phyloP scores from a whole-genome alignment of 2,888 invertebrate genomes.

The Podotricha telesiphe region DNA sequence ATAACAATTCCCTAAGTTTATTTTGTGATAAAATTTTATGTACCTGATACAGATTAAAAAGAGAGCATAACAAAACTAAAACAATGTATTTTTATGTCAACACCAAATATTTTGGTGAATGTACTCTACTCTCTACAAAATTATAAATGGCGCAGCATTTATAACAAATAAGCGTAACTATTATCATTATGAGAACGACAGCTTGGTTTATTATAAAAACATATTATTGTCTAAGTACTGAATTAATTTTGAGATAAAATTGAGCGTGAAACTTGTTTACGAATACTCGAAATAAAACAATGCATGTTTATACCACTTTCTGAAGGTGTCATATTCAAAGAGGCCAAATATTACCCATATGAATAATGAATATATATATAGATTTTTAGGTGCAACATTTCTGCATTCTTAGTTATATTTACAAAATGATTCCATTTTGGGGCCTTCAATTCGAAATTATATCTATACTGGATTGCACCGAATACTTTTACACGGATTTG shows the following conservation, averaged over 20 bases:
- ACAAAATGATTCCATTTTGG: too few species aligned
- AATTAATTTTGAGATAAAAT: slow-evolving; percentile 4
- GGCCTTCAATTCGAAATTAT: too few species aligned
- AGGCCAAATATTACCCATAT: neutral
- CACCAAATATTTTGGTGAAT: too few species aligned
- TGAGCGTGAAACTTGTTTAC: neutral
- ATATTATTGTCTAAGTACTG: slow-evolving; percentile 1
- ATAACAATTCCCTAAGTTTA: neutral
- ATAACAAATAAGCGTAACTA: too few species aligned
- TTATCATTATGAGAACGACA: too few species aligned
- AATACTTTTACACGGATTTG: too few species aligned
- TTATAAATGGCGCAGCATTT: neutral
- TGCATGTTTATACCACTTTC: neutral
- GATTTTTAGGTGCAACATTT: neutral
- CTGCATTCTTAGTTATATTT: too few species aligned
- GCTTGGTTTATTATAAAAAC: neutral
- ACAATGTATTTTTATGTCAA: too few species aligned
- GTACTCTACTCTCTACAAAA: neutral
- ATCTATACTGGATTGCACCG: too few species aligned
- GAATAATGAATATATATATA: neutral
- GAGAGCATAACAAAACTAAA: too few species aligned
- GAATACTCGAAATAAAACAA: slow-evolving; percentile 1
- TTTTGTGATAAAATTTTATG: too few species aligned
- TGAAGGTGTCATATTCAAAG: slow-evolving; percentile 28
- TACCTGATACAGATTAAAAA: too few species aligned